A percentile compares a stretch with the other conserved stretches of the same genome.
Evolutionary conservation across 2,113 vertebrate species (phyloP).

Genomic region (Oophaga pumilio): DNA sequence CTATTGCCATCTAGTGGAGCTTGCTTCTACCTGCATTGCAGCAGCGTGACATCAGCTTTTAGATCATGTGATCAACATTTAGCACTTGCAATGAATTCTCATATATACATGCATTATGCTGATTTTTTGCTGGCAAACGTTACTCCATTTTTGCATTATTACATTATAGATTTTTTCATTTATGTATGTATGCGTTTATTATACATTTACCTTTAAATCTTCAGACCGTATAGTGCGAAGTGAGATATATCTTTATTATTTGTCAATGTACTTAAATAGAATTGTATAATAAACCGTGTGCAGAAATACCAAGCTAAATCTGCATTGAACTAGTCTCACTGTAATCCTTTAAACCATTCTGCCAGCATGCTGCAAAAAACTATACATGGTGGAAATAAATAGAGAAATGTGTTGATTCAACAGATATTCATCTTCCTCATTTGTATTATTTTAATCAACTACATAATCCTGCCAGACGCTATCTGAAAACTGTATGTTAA

Average conservation of each 20-base stretch:
- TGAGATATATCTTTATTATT: not conserved
- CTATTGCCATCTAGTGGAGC: no score
- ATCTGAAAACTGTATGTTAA: conserved; percentile 53
- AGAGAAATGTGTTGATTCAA: conserved; percentile 47
- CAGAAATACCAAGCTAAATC: conserved; percentile 1
- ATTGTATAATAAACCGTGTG: not conserved
- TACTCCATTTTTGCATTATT: no score
- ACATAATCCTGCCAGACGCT: conserved; percentile 44
- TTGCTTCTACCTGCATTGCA: no score
- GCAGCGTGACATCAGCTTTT: no score
- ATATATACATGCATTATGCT: no score
- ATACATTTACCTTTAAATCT: no score
- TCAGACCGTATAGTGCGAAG: not conserved
- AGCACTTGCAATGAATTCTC: no score
- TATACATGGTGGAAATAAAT: conserved; percentile 43
- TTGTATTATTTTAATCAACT: conserved; percentile 51
- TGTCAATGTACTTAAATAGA: not conserved
- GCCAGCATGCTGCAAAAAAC: conserved; percentile 30
- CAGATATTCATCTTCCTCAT: conserved; percentile 55
- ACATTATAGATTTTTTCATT: no score
- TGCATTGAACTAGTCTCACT: conserved; percentile 23
- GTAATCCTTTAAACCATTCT: conserved; percentile 43
- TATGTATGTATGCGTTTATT: no score
- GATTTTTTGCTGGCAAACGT: no score
- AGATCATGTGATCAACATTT: no score